Evolutionary conservation across 2,888 invertebrate species (phyloP), one percentile per base, ranked within the genome.

Genomic region (Heterodera filipjevi): DNA sequence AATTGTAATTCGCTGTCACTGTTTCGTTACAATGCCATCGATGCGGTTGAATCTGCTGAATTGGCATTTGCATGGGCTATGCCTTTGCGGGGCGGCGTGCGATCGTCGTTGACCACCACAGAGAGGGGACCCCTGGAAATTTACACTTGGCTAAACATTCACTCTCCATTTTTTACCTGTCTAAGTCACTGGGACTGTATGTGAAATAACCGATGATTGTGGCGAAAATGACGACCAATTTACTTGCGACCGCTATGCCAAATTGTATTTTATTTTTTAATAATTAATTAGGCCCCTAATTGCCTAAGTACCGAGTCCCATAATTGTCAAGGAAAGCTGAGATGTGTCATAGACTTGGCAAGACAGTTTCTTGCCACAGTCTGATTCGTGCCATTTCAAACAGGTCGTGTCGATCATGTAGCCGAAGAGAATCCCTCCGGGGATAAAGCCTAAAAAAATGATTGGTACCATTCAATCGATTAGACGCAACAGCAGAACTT

Each of bases 361-460:
- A 19, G 75, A 75, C 22, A 49, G 33, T 14, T 68, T 75, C 19
- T 35, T 49, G 39, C 68, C 86, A 68, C 87, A 87, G 27, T 73
- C 70, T 44, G 82, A 84, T 66, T 86, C 82, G 39, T 85, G 85
- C 87, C 87, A 87, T 77, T 87, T 84, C 27, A 87, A 72, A 71
- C 88, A 88, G 2, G 87, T 85, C 22, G 87, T 88, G 79, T 88
- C 88, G 79, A 88, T 88, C 83, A 88, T 86, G 71, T 87, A 81
- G 33, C 88, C 88, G 77, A 88, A 88, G 19, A 88, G 82, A 80
- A 88, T 82, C n/a, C 88, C 88, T 27, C 88, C 88, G 19, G 88
- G 88, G 53, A 88, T 88, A 81, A 88, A 88, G 22, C 88, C 87
- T 83, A 73, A 39, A 81, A 75, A 3, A 46, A n/a, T 10, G 1